phyloP scores from a whole-genome alignment of 2,888 invertebrate genomes.

The Pherbina coryleti region DNA sequence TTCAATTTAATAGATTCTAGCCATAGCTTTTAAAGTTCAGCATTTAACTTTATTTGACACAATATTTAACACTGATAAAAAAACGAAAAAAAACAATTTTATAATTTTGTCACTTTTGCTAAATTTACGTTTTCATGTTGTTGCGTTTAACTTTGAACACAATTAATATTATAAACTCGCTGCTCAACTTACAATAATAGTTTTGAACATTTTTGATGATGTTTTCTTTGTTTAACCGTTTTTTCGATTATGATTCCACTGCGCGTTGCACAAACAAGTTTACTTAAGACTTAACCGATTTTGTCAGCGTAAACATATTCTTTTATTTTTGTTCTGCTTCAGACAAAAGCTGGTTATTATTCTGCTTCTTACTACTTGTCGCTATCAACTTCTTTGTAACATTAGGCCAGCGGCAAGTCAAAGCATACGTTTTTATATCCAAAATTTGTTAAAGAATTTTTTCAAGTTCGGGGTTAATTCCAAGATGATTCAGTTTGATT shows the following conservation, averaged over 20 bases:
- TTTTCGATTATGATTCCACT: background rate
- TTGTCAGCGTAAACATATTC: background rate
- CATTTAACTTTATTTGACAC: no score
- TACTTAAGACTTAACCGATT: background rate
- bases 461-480: slow-evolving; percentile 21
- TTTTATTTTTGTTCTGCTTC: no score
- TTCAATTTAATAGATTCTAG: no score
- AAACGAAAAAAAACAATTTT: no score
- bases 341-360: background rate
- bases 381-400: background rate
- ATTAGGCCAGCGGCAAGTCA: background rate
- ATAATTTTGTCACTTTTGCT: no score
- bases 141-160: no score
- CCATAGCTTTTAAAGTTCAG: no score
- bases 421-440: slow-evolving; percentile 20
- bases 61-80: no score
- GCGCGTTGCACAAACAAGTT: background rate
- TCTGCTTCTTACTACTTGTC: background rate
- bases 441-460: background rate
- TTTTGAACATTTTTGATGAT: slow-evolving; percentile 39
- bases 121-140: no score
- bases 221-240: background rate
- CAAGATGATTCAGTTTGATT: no score
- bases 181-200: slow-evolving; percentile 49
- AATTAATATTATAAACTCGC: no score